Conservation (phyloP, 2,888 invertebrate genomes). For the Andrena chrysosceles region DNA sequence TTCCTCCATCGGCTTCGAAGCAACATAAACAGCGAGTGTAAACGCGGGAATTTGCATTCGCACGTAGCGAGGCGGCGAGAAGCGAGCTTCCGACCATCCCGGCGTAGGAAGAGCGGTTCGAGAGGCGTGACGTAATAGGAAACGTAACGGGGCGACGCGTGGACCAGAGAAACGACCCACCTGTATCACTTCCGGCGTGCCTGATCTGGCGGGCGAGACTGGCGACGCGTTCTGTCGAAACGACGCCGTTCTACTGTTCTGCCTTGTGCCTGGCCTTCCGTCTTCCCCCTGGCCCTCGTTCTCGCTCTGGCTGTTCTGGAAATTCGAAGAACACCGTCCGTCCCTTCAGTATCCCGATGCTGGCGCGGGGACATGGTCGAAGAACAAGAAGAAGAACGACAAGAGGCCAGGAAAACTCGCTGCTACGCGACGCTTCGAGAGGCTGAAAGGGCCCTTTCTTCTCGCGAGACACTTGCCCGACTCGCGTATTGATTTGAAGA, state of each 20-base stretch:
- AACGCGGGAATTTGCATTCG: too few species aligned
- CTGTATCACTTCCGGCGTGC: conserved; percentile 85
- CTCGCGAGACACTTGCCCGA: too few species aligned
- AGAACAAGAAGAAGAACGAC: neutral
- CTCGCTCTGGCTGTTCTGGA: conserved; percentile 68
- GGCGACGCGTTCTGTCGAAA: conserved; percentile 74
- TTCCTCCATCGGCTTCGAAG: too few species aligned
- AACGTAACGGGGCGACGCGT: neutral
- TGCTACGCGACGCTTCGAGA: neutral
- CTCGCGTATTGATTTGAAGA: too few species aligned
- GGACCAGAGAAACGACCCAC: conserved; percentile 70
- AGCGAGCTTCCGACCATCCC: too few species aligned
- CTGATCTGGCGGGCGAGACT: conserved; percentile 80
- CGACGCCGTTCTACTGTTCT: conserved; percentile 61
- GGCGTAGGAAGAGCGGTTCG: neutral
- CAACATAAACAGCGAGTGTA: too few species aligned
- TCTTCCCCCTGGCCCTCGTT: conserved; percentile 68
- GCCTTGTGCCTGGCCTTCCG: conserved; percentile 35
- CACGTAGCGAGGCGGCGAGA: too few species aligned
- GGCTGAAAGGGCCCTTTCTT: too few species aligned
- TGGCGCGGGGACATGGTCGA: neutral
- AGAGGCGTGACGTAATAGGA: neutral
- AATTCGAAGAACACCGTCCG: conserved; percentile 14
- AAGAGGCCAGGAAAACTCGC: conserved; percentile 16
- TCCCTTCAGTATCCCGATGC: neutral